Evolutionary conservation across 2,888 invertebrate species (phyloP).

Genomic region (Ophion slaviceki): DNA sequence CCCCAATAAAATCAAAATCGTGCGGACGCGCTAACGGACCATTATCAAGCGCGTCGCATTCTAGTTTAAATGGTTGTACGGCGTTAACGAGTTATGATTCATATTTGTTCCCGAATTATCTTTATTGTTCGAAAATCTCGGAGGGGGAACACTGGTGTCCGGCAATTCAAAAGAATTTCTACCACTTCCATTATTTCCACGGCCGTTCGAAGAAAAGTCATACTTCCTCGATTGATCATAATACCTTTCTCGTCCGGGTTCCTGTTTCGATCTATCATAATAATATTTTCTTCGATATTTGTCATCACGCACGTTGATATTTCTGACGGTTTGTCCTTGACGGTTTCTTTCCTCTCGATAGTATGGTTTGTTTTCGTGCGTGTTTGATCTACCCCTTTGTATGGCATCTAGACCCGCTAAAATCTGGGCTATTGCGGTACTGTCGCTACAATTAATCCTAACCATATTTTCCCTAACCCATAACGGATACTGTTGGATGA

Average conservation of each 20-base stretch:
- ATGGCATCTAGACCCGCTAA: conserved; percentile 43
- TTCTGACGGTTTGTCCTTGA: neutral
- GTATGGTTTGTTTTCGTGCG: neutral
- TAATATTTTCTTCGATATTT: no score
- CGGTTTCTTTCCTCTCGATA: neutral
- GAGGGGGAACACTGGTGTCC: neutral
- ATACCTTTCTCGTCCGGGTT: no score
- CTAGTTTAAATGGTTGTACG: neutral
- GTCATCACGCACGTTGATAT: no score
- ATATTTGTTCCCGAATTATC: neutral
- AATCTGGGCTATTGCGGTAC: neutral
- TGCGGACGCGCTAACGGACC: neutral
- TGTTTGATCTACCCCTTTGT: neutral
- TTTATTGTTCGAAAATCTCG: neutral
- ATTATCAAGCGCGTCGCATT: neutral
- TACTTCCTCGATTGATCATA: no score
- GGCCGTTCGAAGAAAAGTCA: no score
- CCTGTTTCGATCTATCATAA: no score
- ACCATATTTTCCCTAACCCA: conserved; percentile 8
- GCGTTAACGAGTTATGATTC: neutral
- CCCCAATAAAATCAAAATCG: conserved; percentile 2
- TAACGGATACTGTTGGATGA: neutral
- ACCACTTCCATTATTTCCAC: no score
- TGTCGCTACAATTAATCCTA: neutral
- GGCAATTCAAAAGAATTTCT: no score